Conservation (phyloP, 1,140 invertebrate genomes). For the Holotrichia oblita region DNA sequence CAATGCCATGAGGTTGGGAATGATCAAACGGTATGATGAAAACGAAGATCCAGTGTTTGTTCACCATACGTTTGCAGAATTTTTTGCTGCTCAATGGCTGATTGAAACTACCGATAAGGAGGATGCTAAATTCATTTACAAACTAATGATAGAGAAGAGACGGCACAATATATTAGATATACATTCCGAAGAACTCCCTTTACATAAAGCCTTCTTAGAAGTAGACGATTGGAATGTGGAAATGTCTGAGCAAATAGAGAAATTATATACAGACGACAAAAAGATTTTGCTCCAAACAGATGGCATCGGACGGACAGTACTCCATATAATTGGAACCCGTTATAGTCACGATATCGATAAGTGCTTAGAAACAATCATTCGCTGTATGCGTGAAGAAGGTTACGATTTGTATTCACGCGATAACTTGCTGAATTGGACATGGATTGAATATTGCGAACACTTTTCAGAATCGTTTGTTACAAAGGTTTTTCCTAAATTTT, state of each 20-base stretch:
- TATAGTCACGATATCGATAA: background rate
- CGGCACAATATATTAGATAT: background rate
- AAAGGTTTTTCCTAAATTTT: no score
- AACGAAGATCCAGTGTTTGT: background rate
- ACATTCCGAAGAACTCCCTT: background rate
- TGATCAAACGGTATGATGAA: background rate
- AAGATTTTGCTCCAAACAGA: background rate
- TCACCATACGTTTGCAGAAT: background rate
- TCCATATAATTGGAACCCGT: background rate
- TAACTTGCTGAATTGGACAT: no score
- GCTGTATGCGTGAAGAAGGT: background rate
- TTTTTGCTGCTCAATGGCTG: background rate
- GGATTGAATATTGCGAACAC: no score
- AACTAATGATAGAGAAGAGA: background rate
- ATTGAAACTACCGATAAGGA: background rate
- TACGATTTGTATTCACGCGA: background rate
- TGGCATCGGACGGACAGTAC: background rate
- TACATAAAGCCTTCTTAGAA: background rate
- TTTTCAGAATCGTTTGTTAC: no score
- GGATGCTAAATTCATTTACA: background rate
- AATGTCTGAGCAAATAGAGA: background rate
- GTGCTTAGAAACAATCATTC: background rate
- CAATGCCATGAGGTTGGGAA: background rate
- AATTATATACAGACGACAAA: background rate
- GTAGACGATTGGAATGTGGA: no score